Conservation (phyloP, 2,888 invertebrate species). For the Nephrocerus scutellatus region DNA sequence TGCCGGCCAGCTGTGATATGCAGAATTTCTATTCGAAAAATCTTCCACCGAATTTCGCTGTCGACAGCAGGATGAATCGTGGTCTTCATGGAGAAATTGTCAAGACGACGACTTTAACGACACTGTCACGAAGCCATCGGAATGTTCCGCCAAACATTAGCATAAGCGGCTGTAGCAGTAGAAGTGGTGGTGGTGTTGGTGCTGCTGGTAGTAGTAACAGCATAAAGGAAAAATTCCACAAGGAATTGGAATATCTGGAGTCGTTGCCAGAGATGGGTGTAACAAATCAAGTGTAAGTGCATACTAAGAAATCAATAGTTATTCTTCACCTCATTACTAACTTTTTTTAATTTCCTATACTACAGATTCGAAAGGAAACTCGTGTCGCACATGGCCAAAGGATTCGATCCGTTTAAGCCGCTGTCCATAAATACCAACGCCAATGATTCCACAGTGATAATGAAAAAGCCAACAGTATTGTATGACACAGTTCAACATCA, state of each 20-base stretch:
- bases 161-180: constrained; percentile 18
- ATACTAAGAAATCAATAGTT: too few relatives aligned
- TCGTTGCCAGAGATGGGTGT: constrained; percentile 44
- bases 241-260: constrained; percentile 43
- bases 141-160: constrained; percentile 10
- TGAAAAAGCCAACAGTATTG: constrained; percentile 14
- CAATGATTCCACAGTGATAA: constrained; percentile 14
- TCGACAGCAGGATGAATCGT: constrained; percentile 20
- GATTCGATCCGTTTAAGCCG: constrained; percentile 44
- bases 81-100: too few relatives aligned
- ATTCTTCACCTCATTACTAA: neutral
- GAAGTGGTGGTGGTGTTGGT: constrained; percentile 17
- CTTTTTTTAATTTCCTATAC: constrained; percentile 8
- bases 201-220: constrained; percentile 9
- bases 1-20: constrained; percentile 38
- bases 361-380: constrained; percentile 42
- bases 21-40: constrained; percentile 33
- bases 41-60: constrained; percentile 18
- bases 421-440: constrained; percentile 39
- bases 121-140: too few relatives aligned
- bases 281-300: constrained; percentile 46
- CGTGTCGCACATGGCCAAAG: constrained; percentile 43
- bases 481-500: constrained; percentile 20
- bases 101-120: constrained; percentile 8
- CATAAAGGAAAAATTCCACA: constrained; percentile 34